These are phyloP conservation scores for Pogonognathellus flavescens DNA, from an alignment of 1,140 invertebrate genomes.

Conservation along the genomic window DNA sequence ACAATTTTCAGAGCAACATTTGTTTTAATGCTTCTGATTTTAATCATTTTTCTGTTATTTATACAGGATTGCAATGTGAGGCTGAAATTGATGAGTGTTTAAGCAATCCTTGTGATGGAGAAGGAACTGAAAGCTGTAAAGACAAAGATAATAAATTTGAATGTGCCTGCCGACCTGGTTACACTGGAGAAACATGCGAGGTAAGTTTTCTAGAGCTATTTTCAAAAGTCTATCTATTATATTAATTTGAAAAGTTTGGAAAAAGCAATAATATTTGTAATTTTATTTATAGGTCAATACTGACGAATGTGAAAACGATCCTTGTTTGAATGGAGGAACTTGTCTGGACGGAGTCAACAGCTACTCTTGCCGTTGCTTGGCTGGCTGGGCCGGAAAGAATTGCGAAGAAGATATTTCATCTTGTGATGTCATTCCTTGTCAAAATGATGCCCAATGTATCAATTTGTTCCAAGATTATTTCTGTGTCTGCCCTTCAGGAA, in stretches of 20 bases:
- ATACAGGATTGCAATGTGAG: slow-evolving; percentile 85
- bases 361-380: slow-evolving; percentile 85
- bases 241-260: no score
- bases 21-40: neutral
- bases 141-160: slow-evolving; percentile 90
- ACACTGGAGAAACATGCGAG: slow-evolving; percentile 86
- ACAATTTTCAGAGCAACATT: no score
- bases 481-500: slow-evolving; percentile 90
- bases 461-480: slow-evolving; percentile 96
- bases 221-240: no score
- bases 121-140: slow-evolving; percentile 88
- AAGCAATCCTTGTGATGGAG: slow-evolving; percentile 89
- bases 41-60: slow-evolving; percentile 20
- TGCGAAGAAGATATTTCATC: slow-evolving; percentile 91
- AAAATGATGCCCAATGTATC: slow-evolving; percentile 93
- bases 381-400: slow-evolving; percentile 88
- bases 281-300: slow-evolving; percentile 74
- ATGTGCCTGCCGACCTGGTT: slow-evolving; percentile 92
- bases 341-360: slow-evolving; percentile 88
- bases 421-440: slow-evolving; percentile 87
- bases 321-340: slow-evolving; percentile 89
- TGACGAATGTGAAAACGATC: slow-evolving; percentile 89
- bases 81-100: slow-evolving; percentile 92
- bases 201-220: neutral
- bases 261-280: no score